These are phyloP conservation scores for Syrista parreyssii DNA, from an alignment of 2,888 invertebrate species.

Conservation along the genomic window DNA sequence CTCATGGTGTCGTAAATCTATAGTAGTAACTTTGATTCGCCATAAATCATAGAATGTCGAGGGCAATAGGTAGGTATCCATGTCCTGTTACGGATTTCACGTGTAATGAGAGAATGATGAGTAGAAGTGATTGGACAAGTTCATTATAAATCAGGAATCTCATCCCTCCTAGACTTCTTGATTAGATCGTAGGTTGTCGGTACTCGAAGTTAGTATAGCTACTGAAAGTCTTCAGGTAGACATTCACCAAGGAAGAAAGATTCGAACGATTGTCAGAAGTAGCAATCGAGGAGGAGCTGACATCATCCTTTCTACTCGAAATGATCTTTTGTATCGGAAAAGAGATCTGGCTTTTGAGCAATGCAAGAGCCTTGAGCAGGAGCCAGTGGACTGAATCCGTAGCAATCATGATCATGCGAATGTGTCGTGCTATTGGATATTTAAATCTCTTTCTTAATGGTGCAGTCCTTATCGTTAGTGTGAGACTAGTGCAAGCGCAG, in stretches of 20 bases:
- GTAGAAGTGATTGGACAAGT: no score
- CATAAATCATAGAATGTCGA: constrained; percentile 45
- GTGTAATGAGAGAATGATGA: no score
- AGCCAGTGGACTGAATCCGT: constrained; percentile 4
- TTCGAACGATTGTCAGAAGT: no score
- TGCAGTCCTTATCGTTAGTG: background rate
- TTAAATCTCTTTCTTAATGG: constrained; percentile 5
- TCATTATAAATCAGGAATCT: no score
- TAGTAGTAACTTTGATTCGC: constrained; percentile 40
- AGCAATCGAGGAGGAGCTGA: no score
- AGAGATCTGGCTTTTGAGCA: background rate
- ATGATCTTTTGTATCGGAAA: no score
- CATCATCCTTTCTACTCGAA: no score
- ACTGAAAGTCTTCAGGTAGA: no score
- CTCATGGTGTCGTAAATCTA: constrained; percentile 44
- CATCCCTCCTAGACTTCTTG: no score
- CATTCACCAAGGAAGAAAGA: no score
- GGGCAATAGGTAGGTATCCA: constrained; percentile 28
- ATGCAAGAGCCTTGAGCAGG: background rate
- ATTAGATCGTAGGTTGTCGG: no score
- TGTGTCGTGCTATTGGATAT: background rate
- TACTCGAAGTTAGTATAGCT: no score
- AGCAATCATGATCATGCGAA: background rate
- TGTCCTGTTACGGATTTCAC: constrained; percentile 27
- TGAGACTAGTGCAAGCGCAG: constrained; percentile 14